phyloP scores from a whole-genome alignment of 2,888 invertebrate genomes.

The Microplitis deprimator region DNA sequence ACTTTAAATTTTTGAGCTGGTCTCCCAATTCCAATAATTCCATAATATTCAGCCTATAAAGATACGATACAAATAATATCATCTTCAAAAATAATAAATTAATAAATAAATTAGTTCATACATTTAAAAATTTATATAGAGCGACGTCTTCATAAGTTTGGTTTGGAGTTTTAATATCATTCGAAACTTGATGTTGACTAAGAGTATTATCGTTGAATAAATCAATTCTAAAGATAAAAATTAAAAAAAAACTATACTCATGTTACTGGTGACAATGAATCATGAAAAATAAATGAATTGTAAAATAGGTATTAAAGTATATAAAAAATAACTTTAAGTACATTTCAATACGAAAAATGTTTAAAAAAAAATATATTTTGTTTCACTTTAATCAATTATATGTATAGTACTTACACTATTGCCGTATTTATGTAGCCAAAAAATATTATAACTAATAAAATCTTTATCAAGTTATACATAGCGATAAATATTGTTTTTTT shows the following conservation, averaged over 20 bases:
- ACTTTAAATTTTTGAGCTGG: slow-evolving; percentile 72
- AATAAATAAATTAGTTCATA: slow-evolving; percentile 43
- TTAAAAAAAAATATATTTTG: neutral
- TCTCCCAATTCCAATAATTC: slow-evolving; percentile 70
- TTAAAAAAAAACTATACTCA: slow-evolving; percentile 7
- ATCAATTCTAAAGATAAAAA: slow-evolving; percentile 47
- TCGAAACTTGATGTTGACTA: neutral
- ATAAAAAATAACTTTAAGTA: neutral
- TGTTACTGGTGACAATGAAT: neutral
- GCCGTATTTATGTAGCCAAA: neutral
- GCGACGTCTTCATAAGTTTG: slow-evolving; percentile 47
- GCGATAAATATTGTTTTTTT: neutral
- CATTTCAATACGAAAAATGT: neutral
- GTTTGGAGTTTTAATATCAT: neutral
- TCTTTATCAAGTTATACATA: neutral
- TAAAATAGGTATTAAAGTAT: neutral
- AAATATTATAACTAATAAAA: neutral
- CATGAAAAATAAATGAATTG: neutral
- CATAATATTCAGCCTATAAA: slow-evolving; percentile 72
- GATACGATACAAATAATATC: slow-evolving; percentile 42
- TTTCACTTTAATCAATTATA: neutral
- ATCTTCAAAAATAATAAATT: slow-evolving; percentile 18
- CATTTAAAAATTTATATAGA: slow-evolving; percentile 57
- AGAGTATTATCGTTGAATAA: slow-evolving; percentile 45
- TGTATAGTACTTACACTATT: neutral